Evolutionary conservation across 2,888 invertebrate species (phyloP).

Genomic region (Leptogaster cylindrica): DNA sequence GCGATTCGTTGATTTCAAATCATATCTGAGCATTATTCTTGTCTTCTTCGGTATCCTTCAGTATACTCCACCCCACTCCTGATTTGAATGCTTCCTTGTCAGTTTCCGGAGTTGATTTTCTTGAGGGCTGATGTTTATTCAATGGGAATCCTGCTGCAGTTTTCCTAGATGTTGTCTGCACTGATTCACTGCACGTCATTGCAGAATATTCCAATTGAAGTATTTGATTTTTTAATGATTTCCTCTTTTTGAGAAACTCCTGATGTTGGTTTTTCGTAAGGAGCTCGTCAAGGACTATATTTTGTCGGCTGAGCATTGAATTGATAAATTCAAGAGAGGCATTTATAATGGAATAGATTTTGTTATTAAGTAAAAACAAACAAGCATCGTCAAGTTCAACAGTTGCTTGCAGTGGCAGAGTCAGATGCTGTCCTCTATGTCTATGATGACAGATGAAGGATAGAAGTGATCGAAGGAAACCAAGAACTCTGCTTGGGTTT

Average conservation of each 20-base stretch:
- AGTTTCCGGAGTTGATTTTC: constrained; percentile 49
- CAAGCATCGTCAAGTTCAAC: constrained; percentile 79
- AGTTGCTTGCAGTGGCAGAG: constrained; percentile 57
- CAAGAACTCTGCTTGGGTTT: constrained; percentile 65
- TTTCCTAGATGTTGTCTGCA: constrained; percentile 34
- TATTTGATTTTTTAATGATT: constrained; percentile 63
- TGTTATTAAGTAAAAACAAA: constrained; percentile 71
- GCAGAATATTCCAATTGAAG: constrained; percentile 60
- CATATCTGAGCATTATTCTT: constrained; percentile 45
- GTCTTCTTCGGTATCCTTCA: constrained; percentile 49
- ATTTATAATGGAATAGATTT: constrained; percentile 88
- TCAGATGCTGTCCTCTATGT: too few relatives aligned
- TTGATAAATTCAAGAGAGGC: constrained; percentile 76
- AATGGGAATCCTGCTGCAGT: constrained; percentile 46
- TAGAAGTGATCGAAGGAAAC: constrained; percentile 69
- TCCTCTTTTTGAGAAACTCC: constrained; percentile 60
- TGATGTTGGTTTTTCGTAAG: constrained; percentile 59
- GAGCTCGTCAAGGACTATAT: constrained; percentile 55
- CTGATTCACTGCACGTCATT: constrained; percentile 49
- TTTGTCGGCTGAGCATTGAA: constrained; percentile 56
- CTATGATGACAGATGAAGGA: constrained; percentile 66
- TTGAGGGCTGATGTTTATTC: constrained; percentile 50
- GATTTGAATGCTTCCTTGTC: constrained; percentile 53
- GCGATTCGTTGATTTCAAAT: constrained; percentile 39
- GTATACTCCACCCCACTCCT: constrained; percentile 51